Evolutionary conservation across 2,113 vertebrate genomes (phyloP).

Genomic region (Hoplias malabaricus): DNA sequence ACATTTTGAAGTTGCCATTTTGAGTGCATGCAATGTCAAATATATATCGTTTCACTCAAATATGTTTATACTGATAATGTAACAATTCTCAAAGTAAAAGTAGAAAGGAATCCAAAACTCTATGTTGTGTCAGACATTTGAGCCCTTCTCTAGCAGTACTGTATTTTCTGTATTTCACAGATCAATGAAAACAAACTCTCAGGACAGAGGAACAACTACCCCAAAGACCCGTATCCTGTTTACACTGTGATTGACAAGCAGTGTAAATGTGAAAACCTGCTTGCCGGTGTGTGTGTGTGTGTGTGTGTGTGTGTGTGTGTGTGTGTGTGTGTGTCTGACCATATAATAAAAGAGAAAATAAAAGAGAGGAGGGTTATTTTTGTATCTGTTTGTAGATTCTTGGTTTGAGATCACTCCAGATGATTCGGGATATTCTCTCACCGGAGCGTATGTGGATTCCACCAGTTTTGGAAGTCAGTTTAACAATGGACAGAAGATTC

Average conservation of each 20-base stretch:
- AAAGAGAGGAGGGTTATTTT: too few relatives aligned
- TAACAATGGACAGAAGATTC: background rate
- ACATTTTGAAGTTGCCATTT: too few relatives aligned
- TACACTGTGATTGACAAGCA: constrained; percentile 23
- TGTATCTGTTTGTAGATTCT: background rate
- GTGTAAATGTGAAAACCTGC: background rate
- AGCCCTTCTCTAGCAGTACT: too few relatives aligned
- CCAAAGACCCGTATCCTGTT: constrained; percentile 46
- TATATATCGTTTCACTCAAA: too few relatives aligned
- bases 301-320: background rate
- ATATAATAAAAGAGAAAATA: too few relatives aligned
- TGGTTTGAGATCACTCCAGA: constrained; percentile 42
- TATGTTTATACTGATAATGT: too few relatives aligned
- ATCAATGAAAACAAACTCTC: constrained; percentile 16
- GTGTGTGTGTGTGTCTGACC: background rate
- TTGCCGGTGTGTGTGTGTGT: too few relatives aligned
- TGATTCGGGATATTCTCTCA: constrained; percentile 40
- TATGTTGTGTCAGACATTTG: too few relatives aligned
- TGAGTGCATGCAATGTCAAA: too few relatives aligned
- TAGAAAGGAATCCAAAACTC: too few relatives aligned
- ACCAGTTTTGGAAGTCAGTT: constrained; percentile 24
- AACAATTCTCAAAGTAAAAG: too few relatives aligned
- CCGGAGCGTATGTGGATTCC: constrained; percentile 32
- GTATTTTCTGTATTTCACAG: too few relatives aligned
- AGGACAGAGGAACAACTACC: background rate